These are phyloP conservation scores for Gadopsis bispinosus DNA, from an alignment of 2,797 vertebrate genomes.

Conservation along the genomic window DNA sequence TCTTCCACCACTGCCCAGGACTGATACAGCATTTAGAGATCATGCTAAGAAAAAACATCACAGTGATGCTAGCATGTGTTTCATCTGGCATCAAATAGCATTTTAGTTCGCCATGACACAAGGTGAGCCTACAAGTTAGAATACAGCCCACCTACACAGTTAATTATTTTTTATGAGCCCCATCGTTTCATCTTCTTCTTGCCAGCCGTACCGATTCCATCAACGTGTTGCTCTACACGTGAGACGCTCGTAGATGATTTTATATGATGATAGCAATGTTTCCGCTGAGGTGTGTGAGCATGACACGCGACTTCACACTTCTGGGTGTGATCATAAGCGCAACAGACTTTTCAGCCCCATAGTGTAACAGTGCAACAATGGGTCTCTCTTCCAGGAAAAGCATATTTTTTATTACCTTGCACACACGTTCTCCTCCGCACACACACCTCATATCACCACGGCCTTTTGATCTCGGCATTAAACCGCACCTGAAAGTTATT, in stretches of 20 bases:
- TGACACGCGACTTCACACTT: neutral
- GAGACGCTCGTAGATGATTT: neutral
- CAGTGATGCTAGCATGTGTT: neutral
- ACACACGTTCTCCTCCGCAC: neutral
- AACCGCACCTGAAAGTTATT: neutral
- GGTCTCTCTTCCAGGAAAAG: neutral
- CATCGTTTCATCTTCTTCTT: conserved; percentile 13
- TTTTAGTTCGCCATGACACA: neutral
- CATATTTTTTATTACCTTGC: neutral
- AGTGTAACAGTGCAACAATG: neutral
- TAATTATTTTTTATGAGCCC: neutral
- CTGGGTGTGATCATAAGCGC: neutral
- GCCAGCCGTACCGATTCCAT: conserved; percentile 11
- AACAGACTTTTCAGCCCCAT: neutral
- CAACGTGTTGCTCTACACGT: neutral
- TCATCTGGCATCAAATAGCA: neutral
- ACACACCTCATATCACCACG: neutral
- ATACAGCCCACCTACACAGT: conserved; percentile 6
- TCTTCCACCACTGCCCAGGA: neutral
- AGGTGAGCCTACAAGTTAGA: neutral
- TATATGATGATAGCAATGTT: neutral
- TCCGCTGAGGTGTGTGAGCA: neutral
- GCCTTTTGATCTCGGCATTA: neutral
- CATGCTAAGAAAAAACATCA: too few species aligned
- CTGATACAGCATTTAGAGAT: neutral